Evolutionary conservation across 2,113 vertebrate genomes (phyloP).

Genomic region (Microtus richardsoni): DNA sequence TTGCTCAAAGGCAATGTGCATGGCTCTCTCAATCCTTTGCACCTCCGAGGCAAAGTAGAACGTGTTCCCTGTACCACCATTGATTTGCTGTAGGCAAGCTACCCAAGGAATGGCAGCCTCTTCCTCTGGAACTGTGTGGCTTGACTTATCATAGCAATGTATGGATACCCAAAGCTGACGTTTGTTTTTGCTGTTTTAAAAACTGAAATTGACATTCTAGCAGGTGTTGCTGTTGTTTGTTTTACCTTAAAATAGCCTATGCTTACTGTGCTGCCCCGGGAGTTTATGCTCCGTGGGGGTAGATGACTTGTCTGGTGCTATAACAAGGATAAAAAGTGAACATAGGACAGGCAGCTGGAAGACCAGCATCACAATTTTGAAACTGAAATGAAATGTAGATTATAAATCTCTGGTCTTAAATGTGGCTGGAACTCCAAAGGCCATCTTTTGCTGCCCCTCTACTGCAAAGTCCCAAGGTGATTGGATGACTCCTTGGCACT

Average conservation of each 20-base stretch:
- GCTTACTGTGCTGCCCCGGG: background rate
- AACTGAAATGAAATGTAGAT: slow-evolving; percentile 31
- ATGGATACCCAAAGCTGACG: background rate
- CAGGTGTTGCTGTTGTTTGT: background rate
- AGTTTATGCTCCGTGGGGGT: background rate
- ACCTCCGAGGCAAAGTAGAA: background rate
- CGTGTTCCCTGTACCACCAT: background rate
- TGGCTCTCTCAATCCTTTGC: background rate
- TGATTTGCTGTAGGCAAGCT: background rate
- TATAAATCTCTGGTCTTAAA: slow-evolving; percentile 16
- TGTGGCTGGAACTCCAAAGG: background rate
- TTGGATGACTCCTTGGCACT: background rate
- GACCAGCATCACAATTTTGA: slow-evolving; percentile 15
- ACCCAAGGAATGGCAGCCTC: background rate
- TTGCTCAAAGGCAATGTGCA: background rate
- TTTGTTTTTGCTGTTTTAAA: background rate
- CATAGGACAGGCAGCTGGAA: background rate
- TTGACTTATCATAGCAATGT: background rate
- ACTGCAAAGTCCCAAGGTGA: background rate
- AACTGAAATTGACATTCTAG: background rate
- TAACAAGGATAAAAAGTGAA: background rate
- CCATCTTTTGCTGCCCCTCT: background rate
- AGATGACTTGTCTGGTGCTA: background rate
- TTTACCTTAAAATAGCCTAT: background rate
- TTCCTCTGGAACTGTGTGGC: background rate